These are phyloP conservation scores for Circaetus cinerascens DNA, from an alignment of 2,113 vertebrate species.

Conservation along the genomic window DNA sequence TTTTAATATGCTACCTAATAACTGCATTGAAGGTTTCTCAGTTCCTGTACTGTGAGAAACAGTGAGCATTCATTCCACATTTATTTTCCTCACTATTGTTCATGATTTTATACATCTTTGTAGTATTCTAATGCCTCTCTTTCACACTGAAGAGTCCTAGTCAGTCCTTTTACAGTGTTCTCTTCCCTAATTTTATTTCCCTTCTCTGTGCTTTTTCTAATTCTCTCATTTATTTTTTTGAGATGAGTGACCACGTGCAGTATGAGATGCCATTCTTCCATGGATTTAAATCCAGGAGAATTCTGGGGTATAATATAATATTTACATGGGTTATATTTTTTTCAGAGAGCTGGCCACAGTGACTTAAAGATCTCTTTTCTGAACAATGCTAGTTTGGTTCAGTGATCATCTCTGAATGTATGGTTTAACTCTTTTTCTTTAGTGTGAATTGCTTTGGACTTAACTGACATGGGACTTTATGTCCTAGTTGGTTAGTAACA, in stretches of 20 bases:
- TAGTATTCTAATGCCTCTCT: not conserved
- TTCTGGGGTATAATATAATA: not conserved
- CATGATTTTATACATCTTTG: not conserved
- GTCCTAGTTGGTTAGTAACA: not conserved
- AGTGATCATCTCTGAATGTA: not conserved
- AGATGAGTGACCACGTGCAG: not conserved
- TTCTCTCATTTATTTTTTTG: not conserved
- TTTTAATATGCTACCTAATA: not conserved
- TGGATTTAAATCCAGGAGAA: not conserved
- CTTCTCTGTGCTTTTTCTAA: not conserved
- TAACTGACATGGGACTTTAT: not conserved
- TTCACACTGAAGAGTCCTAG: not conserved
- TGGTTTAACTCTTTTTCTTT: not conserved
- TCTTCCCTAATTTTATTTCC: not conserved
- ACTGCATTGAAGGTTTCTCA: not conserved
- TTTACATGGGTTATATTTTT: not conserved
- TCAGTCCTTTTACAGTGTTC: not conserved
- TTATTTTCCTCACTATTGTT: not conserved
- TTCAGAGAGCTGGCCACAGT: not conserved
- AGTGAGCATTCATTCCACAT: not conserved
- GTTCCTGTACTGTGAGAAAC: not conserved
- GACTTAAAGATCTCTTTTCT: not conserved
- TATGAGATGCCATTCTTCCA: not conserved
- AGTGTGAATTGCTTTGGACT: not conserved
- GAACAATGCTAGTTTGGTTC: not conserved